phyloP scores from a whole-genome alignment of 2,113 vertebrate species.

The Rhabdornis inornatus region DNA sequence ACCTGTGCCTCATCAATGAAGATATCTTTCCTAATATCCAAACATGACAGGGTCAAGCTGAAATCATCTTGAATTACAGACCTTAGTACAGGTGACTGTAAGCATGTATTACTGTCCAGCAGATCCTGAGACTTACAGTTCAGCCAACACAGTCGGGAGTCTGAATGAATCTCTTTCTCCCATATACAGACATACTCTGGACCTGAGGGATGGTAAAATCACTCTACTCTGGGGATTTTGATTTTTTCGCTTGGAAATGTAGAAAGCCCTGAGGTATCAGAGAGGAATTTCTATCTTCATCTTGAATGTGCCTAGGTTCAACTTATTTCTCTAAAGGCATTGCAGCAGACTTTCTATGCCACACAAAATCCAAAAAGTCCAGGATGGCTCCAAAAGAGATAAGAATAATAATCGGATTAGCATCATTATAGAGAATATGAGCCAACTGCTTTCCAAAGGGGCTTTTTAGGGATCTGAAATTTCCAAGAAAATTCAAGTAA shows the following conservation, averaged over 20 bases:
- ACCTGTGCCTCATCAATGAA: background rate
- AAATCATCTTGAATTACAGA: background rate
- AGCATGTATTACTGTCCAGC: accelerated
- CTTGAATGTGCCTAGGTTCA: background rate
- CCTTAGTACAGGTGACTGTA: background rate
- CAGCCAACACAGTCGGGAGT: background rate
- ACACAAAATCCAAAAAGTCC: background rate
- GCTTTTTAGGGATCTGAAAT: background rate
- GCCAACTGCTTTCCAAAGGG: background rate
- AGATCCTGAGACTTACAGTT: background rate
- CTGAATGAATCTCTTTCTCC: background rate
- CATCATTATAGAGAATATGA: background rate
- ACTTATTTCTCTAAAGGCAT: background rate
- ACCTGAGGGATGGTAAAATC: background rate
- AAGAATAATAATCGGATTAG: background rate
- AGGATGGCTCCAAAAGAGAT: background rate
- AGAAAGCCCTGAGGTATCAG: background rate
- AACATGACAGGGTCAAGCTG: accelerated
- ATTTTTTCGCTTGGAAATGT: background rate
- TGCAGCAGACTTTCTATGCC: background rate
- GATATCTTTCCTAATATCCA: background rate
- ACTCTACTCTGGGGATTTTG: background rate
- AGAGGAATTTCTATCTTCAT: background rate
- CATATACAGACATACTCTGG: background rate
- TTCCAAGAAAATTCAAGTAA: background rate